These are phyloP conservation scores for Timema podura DNA, from an alignment of 2,888 invertebrate genomes.

Conservation along the genomic window DNA sequence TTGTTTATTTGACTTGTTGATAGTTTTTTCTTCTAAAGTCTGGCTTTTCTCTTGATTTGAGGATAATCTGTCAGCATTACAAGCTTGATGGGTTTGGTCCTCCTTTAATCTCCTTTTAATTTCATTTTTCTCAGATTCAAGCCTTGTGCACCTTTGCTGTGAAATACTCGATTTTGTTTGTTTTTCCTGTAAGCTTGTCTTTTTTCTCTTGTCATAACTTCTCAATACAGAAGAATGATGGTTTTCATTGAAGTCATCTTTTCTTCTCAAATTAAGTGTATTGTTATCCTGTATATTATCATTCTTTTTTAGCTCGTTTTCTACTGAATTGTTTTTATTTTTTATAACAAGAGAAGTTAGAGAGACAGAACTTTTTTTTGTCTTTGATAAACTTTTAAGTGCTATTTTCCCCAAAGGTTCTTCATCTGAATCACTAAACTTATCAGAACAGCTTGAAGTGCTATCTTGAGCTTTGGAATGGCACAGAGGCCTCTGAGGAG, in stretches of 20 bases:
- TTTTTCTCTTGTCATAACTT: conserved; percentile 2
- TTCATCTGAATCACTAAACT: conserved; percentile 61
- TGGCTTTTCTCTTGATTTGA: conserved; percentile 4
- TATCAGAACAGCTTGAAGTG: conserved; percentile 31
- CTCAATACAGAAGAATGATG: not conserved
- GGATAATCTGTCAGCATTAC: conserved; percentile 6
- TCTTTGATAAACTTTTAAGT: conserved; percentile 15
- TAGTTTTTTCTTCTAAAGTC: too few relatives aligned
- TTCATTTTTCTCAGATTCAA: too few relatives aligned
- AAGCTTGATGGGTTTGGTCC: not conserved
- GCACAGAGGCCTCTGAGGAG: conserved; percentile 30
- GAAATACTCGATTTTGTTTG: too few relatives aligned
- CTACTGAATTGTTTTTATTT: not conserved
- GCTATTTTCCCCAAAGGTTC: conserved; percentile 59
- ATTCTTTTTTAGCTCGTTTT: not conserved
- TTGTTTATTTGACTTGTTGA: too few relatives aligned
- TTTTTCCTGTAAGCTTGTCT: too few relatives aligned
- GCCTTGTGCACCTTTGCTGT: too few relatives aligned
- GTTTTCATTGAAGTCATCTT: not conserved
- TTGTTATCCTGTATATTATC: too few relatives aligned
- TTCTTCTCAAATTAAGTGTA: too few relatives aligned
- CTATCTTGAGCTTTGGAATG: conserved; percentile 9
- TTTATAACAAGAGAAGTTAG: too few relatives aligned
- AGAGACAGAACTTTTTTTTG: not conserved
- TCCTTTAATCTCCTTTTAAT: not conserved